A percentile compares a stretch with the other conserved stretches of the same genome.
These are phyloP conservation scores for Agrenia bidenticulata DNA, from an alignment of 2,888 invertebrate species.

Conservation along the genomic window DNA sequence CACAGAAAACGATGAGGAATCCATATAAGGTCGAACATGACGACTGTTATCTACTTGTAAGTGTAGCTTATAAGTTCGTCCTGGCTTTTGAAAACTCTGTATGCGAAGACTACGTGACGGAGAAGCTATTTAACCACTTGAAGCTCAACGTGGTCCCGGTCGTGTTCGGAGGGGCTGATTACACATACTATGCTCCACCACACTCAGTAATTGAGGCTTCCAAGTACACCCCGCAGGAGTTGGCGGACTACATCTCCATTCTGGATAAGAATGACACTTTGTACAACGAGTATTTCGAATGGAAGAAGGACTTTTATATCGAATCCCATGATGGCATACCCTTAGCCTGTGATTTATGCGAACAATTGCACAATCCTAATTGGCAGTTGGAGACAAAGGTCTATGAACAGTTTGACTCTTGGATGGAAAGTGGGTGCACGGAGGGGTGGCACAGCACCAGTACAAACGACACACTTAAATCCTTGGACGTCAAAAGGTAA, in stretches of 20 bases:
- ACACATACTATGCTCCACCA: constrained; percentile 46
- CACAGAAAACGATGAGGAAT: constrained; percentile 52
- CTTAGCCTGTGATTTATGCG: constrained; percentile 49
- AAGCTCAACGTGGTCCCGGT: constrained; percentile 51
- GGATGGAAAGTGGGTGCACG: constrained; percentile 45
- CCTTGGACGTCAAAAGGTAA: no score
- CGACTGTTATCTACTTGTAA: constrained; percentile 63
- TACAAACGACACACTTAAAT: no score
- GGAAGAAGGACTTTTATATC: constrained; percentile 47
- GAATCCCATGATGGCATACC: constrained; percentile 49
- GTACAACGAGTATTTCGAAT: constrained; percentile 52
- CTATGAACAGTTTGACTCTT: constrained; percentile 47
- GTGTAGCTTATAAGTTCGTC: constrained; percentile 65
- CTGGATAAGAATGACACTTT: constrained; percentile 48
- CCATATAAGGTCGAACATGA: constrained; percentile 53
- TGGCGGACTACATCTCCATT: constrained; percentile 50
- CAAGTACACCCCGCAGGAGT: constrained; percentile 46
- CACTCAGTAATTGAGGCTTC: constrained; percentile 48
- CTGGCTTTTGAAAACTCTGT: constrained; percentile 70
- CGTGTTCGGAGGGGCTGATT: constrained; percentile 51
- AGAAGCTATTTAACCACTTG: constrained; percentile 60
- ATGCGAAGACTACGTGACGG: constrained; percentile 70
- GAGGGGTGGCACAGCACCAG: constrained; percentile 25
- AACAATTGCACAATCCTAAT: constrained; percentile 46
- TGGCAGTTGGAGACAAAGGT: constrained; percentile 48